Conservation (phyloP, 2,888 invertebrate genomes). For the Netelia virgata region DNA sequence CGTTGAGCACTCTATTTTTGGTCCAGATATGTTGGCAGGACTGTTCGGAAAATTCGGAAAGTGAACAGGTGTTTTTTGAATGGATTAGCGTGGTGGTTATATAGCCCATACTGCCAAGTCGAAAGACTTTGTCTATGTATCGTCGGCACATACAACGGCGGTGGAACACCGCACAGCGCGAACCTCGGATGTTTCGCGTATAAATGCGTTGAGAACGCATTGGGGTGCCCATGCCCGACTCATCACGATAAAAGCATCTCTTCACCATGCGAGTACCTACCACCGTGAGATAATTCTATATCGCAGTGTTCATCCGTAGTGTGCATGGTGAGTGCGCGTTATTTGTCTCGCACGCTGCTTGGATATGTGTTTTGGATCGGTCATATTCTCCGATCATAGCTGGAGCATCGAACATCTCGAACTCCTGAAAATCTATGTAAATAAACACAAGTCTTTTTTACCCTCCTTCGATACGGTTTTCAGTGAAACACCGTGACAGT, state of each 20-base stretch:
- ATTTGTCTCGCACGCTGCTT: slow-evolving; percentile 60
- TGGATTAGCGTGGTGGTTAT: slow-evolving; percentile 86
- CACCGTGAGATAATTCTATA: slow-evolving; percentile 64
- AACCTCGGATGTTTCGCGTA: slow-evolving; percentile 34
- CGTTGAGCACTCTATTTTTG: slow-evolving; percentile 54
- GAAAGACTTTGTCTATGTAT: slow-evolving; percentile 17
- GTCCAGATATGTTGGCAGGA: slow-evolving; percentile 84
- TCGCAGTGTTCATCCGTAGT: slow-evolving; percentile 32
- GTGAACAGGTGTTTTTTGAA: slow-evolving; percentile 93
- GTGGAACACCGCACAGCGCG: slow-evolving; percentile 12
- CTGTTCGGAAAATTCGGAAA: slow-evolving; percentile 89
- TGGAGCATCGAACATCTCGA: slow-evolving; percentile 1
- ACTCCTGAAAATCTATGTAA: slow-evolving; percentile 53
- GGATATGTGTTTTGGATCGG: slow-evolving; percentile 41
- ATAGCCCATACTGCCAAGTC: slow-evolving; percentile 47
- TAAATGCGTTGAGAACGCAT: slow-evolving; percentile 35
- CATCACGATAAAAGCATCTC: slow-evolving; percentile 42
- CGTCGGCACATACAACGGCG: neutral
- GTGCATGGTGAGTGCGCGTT: slow-evolving; percentile 65
- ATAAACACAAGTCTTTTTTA: slow-evolving; percentile 48
- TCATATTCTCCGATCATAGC: slow-evolving; percentile 19
- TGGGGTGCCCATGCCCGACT: slow-evolving; percentile 25
- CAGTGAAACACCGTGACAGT: neutral
- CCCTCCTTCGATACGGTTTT: neutral
- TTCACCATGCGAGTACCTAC: slow-evolving; percentile 62